Base-by-base conservation (phyloP, 1,140 invertebrate genomes). In the Lutraria rhynchaena region DNA sequence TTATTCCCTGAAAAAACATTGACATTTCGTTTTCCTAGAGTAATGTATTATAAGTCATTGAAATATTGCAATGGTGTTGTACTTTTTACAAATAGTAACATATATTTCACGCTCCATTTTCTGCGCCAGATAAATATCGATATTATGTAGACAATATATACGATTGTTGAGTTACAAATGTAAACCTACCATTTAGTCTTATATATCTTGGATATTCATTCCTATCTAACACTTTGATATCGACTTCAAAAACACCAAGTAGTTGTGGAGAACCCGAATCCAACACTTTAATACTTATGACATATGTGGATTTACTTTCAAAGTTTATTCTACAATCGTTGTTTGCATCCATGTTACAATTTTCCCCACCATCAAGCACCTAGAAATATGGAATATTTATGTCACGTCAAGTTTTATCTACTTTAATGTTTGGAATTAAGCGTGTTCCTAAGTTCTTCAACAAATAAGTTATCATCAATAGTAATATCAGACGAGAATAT, bases 191-290 rank as follows among this genome's bases (percentile, higher is more conserved):
- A 57, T 27, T 55, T 33, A 73, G 49, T 57, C 22, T 19, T 13
- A 73, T 57, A 57, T 53, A 57, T 33, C 49, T 35, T 33, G 69
- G 51, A 37, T 27, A 17, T 33, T 73, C 69, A 53, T 73, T 73
- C 27, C 35, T 17, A 57, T 73, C 69, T 31, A 1, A 35, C 3
- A 73, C 51, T 11, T 55, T 7, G 37, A 73, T 31, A 19, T 15
- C 15, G 0, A 73, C 17, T 37, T 57, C 11, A 35, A 57, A 73
- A 31, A 73, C 29, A 13, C 24, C 49, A n/a, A 31, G 24, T 49
- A 49, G 27, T 13, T 49, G 51, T 24, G 69, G 69, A 19, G 22
- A 19, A 4, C 69, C 69, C 5, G 13, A 33, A 57, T 73, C 69
- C 22, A 24, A 31, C 22, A 73, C 69, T 73, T 73, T 17, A 19